Evolutionary conservation across 2,888 invertebrate species (phyloP).

Genomic region (Microctonus hyperodae): DNA sequence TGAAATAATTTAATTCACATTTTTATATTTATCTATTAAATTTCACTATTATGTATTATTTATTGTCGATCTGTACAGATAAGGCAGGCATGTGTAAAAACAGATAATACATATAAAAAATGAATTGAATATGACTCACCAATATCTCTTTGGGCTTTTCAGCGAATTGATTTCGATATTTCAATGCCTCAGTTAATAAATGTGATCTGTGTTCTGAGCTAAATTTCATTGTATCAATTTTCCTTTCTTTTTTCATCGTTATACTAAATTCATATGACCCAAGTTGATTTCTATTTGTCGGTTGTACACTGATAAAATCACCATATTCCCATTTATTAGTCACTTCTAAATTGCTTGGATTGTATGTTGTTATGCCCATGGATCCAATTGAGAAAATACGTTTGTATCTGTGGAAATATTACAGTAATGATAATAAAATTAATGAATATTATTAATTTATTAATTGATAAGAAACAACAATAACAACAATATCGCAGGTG

Average conservation of each 20-base stretch:
- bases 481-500: too few species aligned
- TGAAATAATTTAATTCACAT: too few species aligned
- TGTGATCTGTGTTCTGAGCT: conserved; percentile 94
- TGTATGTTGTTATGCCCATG: conserved; percentile 95
- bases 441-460: background rate
- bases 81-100: conserved; percentile 26
- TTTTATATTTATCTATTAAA: background rate
- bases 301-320: conserved; percentile 78
- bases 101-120: conserved; percentile 28
- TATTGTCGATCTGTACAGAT: background rate
- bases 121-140: conserved; percentile 66
- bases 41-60: background rate
- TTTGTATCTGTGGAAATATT: conserved; percentile 79
- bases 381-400: conserved; percentile 96
- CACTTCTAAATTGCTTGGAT: conserved; percentile 86
- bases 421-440: background rate
- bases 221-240: conserved; percentile 93
- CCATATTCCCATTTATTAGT: conserved; percentile 94
- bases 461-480: too few species aligned
- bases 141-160: conserved; percentile 81
- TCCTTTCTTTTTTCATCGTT: conserved; percentile 87
- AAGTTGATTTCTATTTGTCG: conserved; percentile 63
- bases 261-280: conserved; percentile 78
- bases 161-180: conserved; percentile 78
- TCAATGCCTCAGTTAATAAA: conserved; percentile 89